A percentile compares a stretch with the other conserved stretches of the same genome.
Evolutionary conservation across 1,140 invertebrate genomes (phyloP).

Genomic region (Leptestheria dahalacensis): DNA sequence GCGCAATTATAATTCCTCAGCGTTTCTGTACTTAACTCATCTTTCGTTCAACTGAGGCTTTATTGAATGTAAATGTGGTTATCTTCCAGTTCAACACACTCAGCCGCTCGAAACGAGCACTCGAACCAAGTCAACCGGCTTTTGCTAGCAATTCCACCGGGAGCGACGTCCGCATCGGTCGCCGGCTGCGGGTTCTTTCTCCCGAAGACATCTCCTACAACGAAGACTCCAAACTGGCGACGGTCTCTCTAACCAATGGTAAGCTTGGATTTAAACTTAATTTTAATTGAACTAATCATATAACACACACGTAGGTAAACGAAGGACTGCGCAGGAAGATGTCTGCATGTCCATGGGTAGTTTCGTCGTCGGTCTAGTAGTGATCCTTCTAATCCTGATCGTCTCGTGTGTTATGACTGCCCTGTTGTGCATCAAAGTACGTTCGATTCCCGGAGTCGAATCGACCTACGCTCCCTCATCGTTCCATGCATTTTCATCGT

Average conservation of each 20-base stretch:
- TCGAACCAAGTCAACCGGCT: not conserved
- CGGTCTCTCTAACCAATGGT: slow-evolving; percentile 21
- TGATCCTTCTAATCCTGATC: slow-evolving; percentile 29
- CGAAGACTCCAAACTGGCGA: slow-evolving; percentile 14
- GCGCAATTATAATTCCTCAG: too few species aligned
- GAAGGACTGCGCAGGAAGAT: slow-evolving; percentile 19
- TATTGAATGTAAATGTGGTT: too few species aligned
- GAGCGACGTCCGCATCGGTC: slow-evolving; percentile 21
- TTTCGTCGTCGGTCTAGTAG: slow-evolving; percentile 27
- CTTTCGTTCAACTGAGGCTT: too few species aligned
- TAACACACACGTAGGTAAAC: slow-evolving; percentile 1
- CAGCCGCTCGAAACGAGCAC: not conserved
- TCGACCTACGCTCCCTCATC: slow-evolving; percentile 20
- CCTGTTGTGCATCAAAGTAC: slow-evolving; percentile 22
- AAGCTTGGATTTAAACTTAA: slow-evolving; percentile 5
- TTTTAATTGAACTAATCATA: slow-evolving; percentile 1
- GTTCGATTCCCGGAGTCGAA: slow-evolving; percentile 18
- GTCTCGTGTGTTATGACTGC: slow-evolving; percentile 28
- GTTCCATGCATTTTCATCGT: slow-evolving; percentile 20
- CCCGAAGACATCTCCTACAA: slow-evolving; percentile 24
- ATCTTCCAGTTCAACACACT: too few species aligned
- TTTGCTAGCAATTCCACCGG: not conserved
- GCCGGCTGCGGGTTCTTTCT: slow-evolving; percentile 24
- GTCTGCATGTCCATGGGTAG: slow-evolving; percentile 31
- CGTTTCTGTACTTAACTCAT: too few species aligned